Conservation (phyloP, 1,140 invertebrate species). For the Eumaeus atala region DNA sequence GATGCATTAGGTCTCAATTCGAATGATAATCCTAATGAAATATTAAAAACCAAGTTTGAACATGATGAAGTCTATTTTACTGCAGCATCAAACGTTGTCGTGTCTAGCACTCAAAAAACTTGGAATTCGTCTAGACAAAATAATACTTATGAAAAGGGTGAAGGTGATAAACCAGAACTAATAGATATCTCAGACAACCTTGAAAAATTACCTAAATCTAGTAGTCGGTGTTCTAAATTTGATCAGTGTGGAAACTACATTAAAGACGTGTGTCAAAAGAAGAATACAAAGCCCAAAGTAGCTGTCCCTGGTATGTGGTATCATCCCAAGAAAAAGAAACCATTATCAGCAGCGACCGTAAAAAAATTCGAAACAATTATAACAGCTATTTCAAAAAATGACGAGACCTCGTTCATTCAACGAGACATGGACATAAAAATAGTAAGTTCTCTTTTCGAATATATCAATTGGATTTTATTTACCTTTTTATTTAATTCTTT, state of each 20-base stretch:
- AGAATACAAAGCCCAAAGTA: conserved; percentile 45
- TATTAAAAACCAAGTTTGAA: conserved; percentile 36
- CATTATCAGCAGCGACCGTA: conserved; percentile 39
- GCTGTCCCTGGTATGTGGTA: conserved; percentile 58
- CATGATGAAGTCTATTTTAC: conserved; percentile 38
- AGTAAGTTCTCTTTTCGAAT: conserved; percentile 31
- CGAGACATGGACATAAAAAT: conserved; percentile 68
- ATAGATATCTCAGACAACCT: conserved; percentile 29
- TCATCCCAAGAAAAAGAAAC: conserved; percentile 67
- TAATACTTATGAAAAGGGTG: conserved; percentile 37
- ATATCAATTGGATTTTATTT: conserved; percentile 4
- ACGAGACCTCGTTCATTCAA: conserved; percentile 56
- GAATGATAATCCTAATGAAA: conserved; percentile 40
- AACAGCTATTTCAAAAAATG: conserved; percentile 46
- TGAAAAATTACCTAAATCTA: conserved; percentile 36
- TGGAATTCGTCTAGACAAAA: conserved; percentile 38
- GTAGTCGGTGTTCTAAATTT: conserved; percentile 48
- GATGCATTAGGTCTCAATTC: conserved; percentile 54
- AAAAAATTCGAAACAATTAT: conserved; percentile 65
- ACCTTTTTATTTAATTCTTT: conserved; percentile 4
- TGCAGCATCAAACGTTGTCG: conserved; percentile 6
- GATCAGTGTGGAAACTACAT: conserved; percentile 60
- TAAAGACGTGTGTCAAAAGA: conserved; percentile 55
- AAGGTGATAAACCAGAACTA: conserved; percentile 32
- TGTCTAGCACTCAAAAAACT: conserved; percentile 5